Evolutionary conservation across 2,888 invertebrate genomes (phyloP), one percentile per base, ranked within the genome.

Genomic region (Nasonia oneida): DNA sequence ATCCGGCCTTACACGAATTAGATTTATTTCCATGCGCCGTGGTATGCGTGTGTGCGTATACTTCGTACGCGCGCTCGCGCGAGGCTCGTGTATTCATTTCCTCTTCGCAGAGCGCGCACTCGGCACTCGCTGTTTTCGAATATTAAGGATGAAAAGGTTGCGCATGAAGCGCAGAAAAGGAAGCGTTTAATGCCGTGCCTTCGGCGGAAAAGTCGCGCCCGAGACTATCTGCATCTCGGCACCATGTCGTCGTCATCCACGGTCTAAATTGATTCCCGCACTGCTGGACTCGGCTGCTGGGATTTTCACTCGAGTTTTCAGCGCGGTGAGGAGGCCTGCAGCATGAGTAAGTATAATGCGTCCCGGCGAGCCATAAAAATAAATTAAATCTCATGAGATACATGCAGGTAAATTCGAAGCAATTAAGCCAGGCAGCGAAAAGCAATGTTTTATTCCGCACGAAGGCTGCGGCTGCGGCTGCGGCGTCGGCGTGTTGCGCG

Each of bases 21-120:
- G 87, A 87, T 87, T 87, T 87, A 87, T 87, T 87, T 87, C 79
- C 84, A 84, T 82, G n/a, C 86, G 87, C 87, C 77, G 86, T 86
- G 78, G 86, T 88, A 84, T 84, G 81, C 64, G 2, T 3, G 23
- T 57, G 29, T 33, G 12, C 50, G 15, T 42, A 47, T 29, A 37
- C 37, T 33, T 6, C 39, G 15, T 47, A 47, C 18, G n/a, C 47
- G 37, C n/a, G 1, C 33, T 42, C 42, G 70, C 42, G 53, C 42
- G 53, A 15, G 0, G 42, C 71, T 75, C 23, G 80, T 83, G 53
- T 79, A 83, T 83, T 83, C 86, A 81, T 77, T 83, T 83, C 80
- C 83, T 86, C 75, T 84, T 29, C 29, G 29, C 29, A 29, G 29
- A 29, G 29, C 29, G 29, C 29, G 29, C 29, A 29, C 29, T 29